phyloP scores from a whole-genome alignment of 2,888 invertebrate genomes.

The Cepaea hortensis region DNA sequence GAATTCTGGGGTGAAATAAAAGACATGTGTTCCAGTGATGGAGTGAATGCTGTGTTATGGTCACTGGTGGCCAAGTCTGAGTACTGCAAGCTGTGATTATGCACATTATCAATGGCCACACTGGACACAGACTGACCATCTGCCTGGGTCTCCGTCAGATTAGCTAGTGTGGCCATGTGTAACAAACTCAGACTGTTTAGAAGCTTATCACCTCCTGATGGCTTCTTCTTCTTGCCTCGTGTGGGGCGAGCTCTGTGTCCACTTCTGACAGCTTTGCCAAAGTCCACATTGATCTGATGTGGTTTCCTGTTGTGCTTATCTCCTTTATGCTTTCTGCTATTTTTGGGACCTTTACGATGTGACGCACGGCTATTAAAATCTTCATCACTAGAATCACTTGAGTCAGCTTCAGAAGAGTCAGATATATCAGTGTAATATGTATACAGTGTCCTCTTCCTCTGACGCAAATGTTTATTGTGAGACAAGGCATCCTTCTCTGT shows the following conservation, averaged over 20 bases:
- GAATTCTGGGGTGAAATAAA: slow-evolving; percentile 67
- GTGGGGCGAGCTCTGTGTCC: slow-evolving; percentile 10
- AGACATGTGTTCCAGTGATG: slow-evolving; percentile 65
- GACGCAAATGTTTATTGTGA: slow-evolving; percentile 32
- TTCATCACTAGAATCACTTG: slow-evolving; percentile 44
- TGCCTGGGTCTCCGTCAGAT: slow-evolving; percentile 59
- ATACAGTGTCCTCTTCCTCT: slow-evolving; percentile 36
- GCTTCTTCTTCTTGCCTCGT: slow-evolving; percentile 35
- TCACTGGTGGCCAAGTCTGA: slow-evolving; percentile 31
- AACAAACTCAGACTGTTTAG: slow-evolving; percentile 67
- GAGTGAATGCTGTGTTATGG: background rate
- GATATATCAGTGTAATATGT: slow-evolving; percentile 33
- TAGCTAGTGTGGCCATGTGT: slow-evolving; percentile 72
- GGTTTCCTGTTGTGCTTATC: background rate
- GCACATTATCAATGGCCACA: slow-evolving; percentile 55
- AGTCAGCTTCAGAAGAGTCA: slow-evolving; percentile 48
- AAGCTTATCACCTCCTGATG: slow-evolving; percentile 55
- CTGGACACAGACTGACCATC: slow-evolving; percentile 52
- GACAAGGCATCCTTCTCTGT: background rate
- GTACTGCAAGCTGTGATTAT: slow-evolving; percentile 18
- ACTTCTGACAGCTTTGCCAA: slow-evolving; percentile 8
- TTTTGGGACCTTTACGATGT: slow-evolving; percentile 11
- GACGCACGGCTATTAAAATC: background rate
- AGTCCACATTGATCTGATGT: slow-evolving; percentile 4
- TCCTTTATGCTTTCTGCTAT: background rate